phyloP scores from a whole-genome alignment of 2,797 vertebrate genomes.

The Arctocebus calabarensis region DNA sequence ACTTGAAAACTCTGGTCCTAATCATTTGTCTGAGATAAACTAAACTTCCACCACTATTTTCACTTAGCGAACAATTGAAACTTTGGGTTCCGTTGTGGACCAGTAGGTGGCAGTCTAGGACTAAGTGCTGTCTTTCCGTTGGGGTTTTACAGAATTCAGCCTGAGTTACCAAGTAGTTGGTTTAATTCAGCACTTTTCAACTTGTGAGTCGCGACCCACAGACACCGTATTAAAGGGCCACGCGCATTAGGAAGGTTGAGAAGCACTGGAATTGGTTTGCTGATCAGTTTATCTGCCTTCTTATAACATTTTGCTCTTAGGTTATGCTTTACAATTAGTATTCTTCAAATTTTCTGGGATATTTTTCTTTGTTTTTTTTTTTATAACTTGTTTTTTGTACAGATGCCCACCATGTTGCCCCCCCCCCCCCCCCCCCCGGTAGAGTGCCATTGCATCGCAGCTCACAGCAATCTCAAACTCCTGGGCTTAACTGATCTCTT shows the following conservation, averaged over 20 bases:
- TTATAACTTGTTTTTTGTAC: too few species aligned
- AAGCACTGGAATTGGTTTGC: not conserved
- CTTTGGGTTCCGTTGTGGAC: not conserved
- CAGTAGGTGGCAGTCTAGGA: slow-evolving; percentile 76
- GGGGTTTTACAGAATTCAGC: not conserved
- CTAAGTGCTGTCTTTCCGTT: not conserved
- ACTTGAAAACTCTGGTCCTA: not conserved
- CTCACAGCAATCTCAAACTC: too few species aligned
- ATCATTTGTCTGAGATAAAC: not conserved
- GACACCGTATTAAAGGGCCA: too few species aligned
- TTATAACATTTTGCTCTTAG: not conserved
- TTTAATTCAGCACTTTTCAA: not conserved
- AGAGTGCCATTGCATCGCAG: too few species aligned
- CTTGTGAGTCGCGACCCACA: too few species aligned
- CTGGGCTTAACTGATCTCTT: too few species aligned
- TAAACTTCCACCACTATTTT: slow-evolving; percentile 24
- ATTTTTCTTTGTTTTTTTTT: not conserved
- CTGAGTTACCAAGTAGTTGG: not conserved
- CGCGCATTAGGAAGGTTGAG: too few species aligned
- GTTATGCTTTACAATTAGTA: not conserved
- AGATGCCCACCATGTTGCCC: too few species aligned
- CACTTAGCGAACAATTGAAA: not conserved
- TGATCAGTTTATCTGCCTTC: not conserved
- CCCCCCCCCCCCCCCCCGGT: too few species aligned
- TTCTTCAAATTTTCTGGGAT: not conserved